Evolutionary conservation across 2,888 invertebrate species (phyloP).

Genomic region (Noctuana brunneofusca): DNA sequence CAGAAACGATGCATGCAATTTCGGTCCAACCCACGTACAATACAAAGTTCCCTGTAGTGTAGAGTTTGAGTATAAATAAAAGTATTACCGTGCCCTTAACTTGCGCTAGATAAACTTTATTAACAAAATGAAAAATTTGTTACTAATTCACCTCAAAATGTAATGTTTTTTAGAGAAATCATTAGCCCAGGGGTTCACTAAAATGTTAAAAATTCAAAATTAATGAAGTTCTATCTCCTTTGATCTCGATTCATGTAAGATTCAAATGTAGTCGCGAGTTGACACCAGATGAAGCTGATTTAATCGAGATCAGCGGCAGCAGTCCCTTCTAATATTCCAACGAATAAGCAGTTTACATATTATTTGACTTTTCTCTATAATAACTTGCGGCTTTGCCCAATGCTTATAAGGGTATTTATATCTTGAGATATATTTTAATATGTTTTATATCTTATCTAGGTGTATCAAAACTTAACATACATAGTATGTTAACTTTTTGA

Average conservation of each 20-base stretch:
- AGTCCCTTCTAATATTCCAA: constrained; percentile 10
- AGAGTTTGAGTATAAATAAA: background rate
- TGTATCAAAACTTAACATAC: too few species aligned
- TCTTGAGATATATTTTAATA: too few species aligned
- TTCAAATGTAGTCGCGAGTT: constrained; percentile 18
- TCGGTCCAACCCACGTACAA: background rate
- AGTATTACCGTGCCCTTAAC: background rate
- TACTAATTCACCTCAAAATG: too few species aligned
- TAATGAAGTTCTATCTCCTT: constrained; percentile 15
- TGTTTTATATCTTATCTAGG: too few species aligned
- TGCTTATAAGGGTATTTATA: too few species aligned
- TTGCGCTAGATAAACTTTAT: background rate
- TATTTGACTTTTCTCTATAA: background rate
- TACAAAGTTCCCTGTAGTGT: background rate
- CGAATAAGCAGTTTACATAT: constrained; percentile 1
- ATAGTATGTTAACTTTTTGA: too few species aligned
- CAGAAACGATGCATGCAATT: background rate
- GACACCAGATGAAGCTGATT: constrained; percentile 22
- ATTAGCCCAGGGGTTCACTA: constrained; percentile 5
- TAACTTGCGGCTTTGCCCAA: too few species aligned
- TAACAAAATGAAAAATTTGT: too few species aligned
- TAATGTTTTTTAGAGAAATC: background rate
- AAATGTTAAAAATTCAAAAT: constrained; percentile 24
- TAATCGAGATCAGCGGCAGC: constrained; percentile 12
- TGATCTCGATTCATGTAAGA: constrained; percentile 21